Evolutionary conservation across 2,888 invertebrate species (phyloP).

Genomic region (Drosophila hamatofila): DNA sequence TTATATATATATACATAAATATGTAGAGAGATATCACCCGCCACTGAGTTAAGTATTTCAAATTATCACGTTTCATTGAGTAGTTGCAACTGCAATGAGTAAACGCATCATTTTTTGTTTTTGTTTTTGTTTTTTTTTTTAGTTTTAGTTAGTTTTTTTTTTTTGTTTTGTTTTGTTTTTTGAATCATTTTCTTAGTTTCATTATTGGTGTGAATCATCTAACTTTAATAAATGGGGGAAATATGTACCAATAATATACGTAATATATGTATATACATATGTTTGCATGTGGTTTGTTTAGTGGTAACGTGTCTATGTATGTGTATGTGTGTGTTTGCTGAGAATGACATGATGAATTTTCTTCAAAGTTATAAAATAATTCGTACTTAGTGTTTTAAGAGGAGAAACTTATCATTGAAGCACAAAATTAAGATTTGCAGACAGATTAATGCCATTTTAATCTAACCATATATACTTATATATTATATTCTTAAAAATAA

Average conservation of each 20-base stretch:
- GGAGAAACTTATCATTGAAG: conserved; percentile 77
- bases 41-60: conserved; percentile 78
- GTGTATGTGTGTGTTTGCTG: conserved; percentile 9
- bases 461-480: conserved; percentile 71
- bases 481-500: conserved; percentile 70
- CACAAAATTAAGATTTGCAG: conserved; percentile 75
- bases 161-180: conserved; percentile 1
- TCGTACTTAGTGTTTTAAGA: conserved; percentile 52
- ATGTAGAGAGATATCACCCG: conserved; percentile 73
- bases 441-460: conserved; percentile 70
- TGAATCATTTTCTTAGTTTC: conserved; percentile 46
- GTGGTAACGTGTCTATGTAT: conserved; percentile 31
- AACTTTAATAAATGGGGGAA: conserved; percentile 74
- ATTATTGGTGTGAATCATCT: conserved; percentile 71
- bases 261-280: conserved; percentile 58
- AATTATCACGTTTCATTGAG: conserved; percentile 75
- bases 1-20: conserved; percentile 44
- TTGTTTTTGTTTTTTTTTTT: conserved; percentile 8
- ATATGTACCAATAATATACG: conserved; percentile 56
- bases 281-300: conserved; percentile 56
- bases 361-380: conserved; percentile 54
- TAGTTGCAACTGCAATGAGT: conserved; percentile 60
- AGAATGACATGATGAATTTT: conserved; percentile 54
- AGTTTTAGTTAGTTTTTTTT: conserved; percentile 5
- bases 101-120: conserved; percentile 59